Conservation (phyloP, 2,113 vertebrate species). For the Apus apus region DNA sequence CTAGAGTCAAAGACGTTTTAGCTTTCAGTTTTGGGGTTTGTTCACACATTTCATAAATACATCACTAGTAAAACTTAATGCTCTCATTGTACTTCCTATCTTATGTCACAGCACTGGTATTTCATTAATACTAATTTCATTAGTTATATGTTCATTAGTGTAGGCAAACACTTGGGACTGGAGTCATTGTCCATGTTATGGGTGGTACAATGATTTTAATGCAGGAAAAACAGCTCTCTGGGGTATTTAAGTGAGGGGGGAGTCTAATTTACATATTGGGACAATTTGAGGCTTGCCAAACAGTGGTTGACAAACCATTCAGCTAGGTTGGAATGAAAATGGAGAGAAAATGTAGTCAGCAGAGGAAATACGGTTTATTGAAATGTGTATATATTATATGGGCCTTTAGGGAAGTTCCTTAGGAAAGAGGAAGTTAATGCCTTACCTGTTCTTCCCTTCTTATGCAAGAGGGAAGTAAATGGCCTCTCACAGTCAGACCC, state of each 20-base stretch:
- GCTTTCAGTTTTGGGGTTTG: neutral
- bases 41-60: neutral
- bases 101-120: neutral
- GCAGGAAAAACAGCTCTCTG: neutral
- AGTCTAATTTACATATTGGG: neutral
- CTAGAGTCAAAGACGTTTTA: neutral
- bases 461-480: neutral
- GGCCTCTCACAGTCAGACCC: neutral
- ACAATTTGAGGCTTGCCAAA: neutral
- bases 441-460: neutral
- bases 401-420: neutral
- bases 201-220: neutral
- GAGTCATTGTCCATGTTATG: conserved; percentile 9
- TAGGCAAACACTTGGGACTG: neutral
- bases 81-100: neutral
- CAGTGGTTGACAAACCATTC: neutral
- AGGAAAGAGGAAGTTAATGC: neutral
- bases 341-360: neutral
- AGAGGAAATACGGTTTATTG: neutral
- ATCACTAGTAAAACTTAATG: neutral
- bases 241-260: neutral
- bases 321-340: neutral
- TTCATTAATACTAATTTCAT: conserved; percentile 38
- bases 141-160: conserved; percentile 20
- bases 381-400: neutral